Base-by-base conservation (phyloP, 1,140 invertebrate species). In the Lordiphosa stackelbergi region DNA sequence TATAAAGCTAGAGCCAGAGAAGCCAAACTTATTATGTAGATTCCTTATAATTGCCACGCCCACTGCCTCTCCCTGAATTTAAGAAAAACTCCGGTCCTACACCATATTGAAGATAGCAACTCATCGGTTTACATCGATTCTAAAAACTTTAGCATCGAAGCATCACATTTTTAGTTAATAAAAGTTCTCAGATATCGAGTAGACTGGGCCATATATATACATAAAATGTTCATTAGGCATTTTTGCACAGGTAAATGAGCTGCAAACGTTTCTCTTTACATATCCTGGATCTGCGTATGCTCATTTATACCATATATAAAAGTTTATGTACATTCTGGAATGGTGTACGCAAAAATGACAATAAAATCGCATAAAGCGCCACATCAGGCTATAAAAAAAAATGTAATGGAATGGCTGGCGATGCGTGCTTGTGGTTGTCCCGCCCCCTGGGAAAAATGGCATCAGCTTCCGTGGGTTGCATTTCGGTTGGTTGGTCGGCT, bases 291-390 rank as follows among this genome's bases (percentile, higher is more conserved):
- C 22, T 38, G 43, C 11, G 12, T 28, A 31, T 34, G 31, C 28
- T 31, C 28, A 31, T 31, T 31, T 31, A 31, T 47, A 24, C 6
- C 16, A n/a, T 35, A 49, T 61, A 48, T 48, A 42, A 11, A 8
- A 7, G 12, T 31, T 31, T 31, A 31, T 31, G 7, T 31, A 31
- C 28, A 31, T n/a, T 3, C 12, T 62, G 66, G 72, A 58, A 52
- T 63, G 73, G 48, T 53, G 38, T 58, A 69, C 57, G 74, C 65
- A 79, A 66, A 36, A 62, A 79, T 79, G 65, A 70, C 66, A 79
- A 73, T 79, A 73, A 79, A 78, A 78, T 69, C 47, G 66, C 66
- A 73, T 59, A 59, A 69, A 78, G 46, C 45, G 40, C 53, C 45
- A 48, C 55, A 57, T 34, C 40, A 54, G 7, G 12, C 53, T 43